These are phyloP conservation scores for Muscicapa striata DNA, from an alignment of 2,797 vertebrate species.

Conservation along the genomic window DNA sequence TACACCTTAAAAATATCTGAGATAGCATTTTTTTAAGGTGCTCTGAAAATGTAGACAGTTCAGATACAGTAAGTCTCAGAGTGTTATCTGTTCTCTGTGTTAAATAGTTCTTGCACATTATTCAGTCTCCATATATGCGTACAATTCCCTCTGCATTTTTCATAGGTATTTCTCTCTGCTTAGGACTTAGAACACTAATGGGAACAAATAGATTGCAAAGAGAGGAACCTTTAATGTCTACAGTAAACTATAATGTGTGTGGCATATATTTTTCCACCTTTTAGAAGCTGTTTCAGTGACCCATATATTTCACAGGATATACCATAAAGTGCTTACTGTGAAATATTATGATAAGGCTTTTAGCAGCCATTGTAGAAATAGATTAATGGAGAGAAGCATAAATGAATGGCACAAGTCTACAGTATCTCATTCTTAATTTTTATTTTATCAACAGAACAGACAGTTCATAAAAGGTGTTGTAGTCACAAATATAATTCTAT, in stretches of 20 bases:
- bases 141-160: neutral
- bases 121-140: neutral
- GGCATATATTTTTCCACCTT: neutral
- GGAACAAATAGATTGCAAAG: neutral
- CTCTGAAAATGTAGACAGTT: neutral
- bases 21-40: neutral
- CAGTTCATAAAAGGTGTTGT: neutral
- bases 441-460: neutral
- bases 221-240: neutral
- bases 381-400: neutral
- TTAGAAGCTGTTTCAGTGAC: neutral
- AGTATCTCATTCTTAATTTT: neutral
- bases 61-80: neutral
- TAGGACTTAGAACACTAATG: neutral
- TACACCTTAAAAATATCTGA: neutral
- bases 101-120: neutral
- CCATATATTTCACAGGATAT: neutral
- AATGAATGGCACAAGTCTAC: neutral
- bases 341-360: neutral
- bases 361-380: neutral
- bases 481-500: neutral
- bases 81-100: neutral
- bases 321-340: neutral
- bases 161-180: neutral
- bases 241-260: neutral